These are phyloP conservation scores for Falco punctatus DNA, from an alignment of 2,113 vertebrate genomes.

Conservation along the genomic window DNA sequence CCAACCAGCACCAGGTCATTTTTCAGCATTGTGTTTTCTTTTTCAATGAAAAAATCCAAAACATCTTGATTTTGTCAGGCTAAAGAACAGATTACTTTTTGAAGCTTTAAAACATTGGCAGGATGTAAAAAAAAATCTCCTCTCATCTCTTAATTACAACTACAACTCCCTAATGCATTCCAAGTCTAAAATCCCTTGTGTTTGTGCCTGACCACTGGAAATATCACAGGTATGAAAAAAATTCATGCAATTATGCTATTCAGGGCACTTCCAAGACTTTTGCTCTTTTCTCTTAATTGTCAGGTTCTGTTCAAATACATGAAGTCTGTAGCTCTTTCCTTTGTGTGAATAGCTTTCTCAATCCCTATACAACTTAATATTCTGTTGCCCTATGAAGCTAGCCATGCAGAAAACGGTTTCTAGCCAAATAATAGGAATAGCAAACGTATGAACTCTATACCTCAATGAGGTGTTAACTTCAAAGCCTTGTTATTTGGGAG, in stretches of 20 bases:
- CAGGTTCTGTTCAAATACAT: conserved; percentile 72
- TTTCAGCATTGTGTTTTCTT: background rate
- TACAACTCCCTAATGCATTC: background rate
- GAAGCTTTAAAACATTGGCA: background rate
- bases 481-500: conserved; percentile 71
- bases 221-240: conserved; percentile 64
- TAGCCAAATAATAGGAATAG: conserved; percentile 71
- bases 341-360: conserved; percentile 73
- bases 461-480: conserved; percentile 78
- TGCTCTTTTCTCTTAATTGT: conserved; percentile 72
- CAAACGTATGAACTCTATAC: conserved; percentile 77
- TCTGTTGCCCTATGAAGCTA: conserved; percentile 75
- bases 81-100: background rate
- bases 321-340: conserved; percentile 77
- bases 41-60: background rate
- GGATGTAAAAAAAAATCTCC: background rate
- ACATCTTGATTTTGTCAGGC: background rate
- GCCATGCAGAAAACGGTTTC: conserved; percentile 75
- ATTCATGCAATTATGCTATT: conserved; percentile 32
- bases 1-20: background rate
- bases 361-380: conserved; percentile 71
- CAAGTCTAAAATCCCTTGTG: background rate
- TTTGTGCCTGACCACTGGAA: conserved; percentile 36
- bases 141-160: conserved; percentile 1
- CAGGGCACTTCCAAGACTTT: conserved; percentile 64